Evolutionary conservation across 53 echinoderm and acorn worm species (phyloP), one percentile per base, ranked within the genome.

Genomic region (Crossaster papposus): DNA sequence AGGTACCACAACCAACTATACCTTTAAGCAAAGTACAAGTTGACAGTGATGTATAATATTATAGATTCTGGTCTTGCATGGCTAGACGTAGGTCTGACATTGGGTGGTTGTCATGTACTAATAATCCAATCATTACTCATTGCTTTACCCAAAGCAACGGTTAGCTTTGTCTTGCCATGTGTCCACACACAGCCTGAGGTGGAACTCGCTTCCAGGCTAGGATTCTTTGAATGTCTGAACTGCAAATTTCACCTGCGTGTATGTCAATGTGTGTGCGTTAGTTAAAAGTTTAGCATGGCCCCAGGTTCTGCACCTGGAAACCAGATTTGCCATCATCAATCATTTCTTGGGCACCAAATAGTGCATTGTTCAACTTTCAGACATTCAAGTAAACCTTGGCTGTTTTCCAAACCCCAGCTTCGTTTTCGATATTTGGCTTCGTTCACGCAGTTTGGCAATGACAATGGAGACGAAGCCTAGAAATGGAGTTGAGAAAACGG

Each of bases 241-340:
- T 78, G 51, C 79, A 78, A 78, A 52, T 78, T 44, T 78, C 51
- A 44, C 28, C 52, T 15, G 0, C 15, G 34, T 74, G 22, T 18
- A 2, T n/a, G n/a, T n/a, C n/a, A n/a, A n/a, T n/a, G n/a, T 11
- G 4, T 30, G 72, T 18, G 31, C 31, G 9, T 32, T 50, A 11
- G 38, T 20, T 22, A n/a, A n/a, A 36, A 23, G 52, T 50, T 52
- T 35, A 17, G 35, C 17, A 4, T 33, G 36, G 74, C 17, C 74
- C 44, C 44, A 35, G 36, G 74, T 18, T 36, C 22, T 8, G 13
- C 50, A 78, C 20, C 5, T 78, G 28, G 0, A 14, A 28, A 33
- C 79, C 79, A 78, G 24, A 20, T 51, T 78, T 28, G 4, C 79
- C 52, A n/a, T 17, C 18, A 78, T 78, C 79, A 78, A 78, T 78